Percentiles rank a stretch among this genome's conserved stretches.
phyloP scores from a whole-genome alignment of 37 sponge, comb jelly and placozoan genomes.

The Aphrocallistes beatrix region DNA sequence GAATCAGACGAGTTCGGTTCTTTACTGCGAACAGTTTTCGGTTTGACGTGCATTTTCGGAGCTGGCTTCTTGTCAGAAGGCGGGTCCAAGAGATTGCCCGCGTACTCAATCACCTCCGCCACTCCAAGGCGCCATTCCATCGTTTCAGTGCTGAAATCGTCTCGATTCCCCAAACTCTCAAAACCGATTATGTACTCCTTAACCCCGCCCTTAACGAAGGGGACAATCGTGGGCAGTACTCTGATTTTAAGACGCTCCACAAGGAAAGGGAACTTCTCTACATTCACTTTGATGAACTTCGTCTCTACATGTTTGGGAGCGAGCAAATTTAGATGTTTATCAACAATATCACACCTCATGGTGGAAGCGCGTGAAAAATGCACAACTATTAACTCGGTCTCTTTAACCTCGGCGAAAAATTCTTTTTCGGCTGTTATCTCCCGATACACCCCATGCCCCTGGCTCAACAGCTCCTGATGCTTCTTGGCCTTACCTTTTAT shows the following conservation, averaged over 20 bases:
- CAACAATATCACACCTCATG: slow-evolving; percentile 90
- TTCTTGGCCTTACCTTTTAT: slow-evolving; percentile 72
- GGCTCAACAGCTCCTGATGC: slow-evolving; percentile 55
- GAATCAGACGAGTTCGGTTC: slow-evolving; percentile 5
- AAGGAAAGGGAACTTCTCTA: slow-evolving; percentile 84
- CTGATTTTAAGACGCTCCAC: slow-evolving; percentile 68
- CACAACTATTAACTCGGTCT: slow-evolving; percentile 73
- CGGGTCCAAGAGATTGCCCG: slow-evolving; percentile 72
- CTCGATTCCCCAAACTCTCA: slow-evolving; percentile 84
- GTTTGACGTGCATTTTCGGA: not conserved
- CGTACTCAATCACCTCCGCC: slow-evolving; percentile 63
- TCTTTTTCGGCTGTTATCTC: slow-evolving; percentile 84
- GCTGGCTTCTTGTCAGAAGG: slow-evolving; percentile 25
- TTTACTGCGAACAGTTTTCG: not conserved
- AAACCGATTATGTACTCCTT: slow-evolving; percentile 86
- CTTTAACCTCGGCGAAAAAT: slow-evolving; percentile 86
- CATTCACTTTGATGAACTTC: slow-evolving; percentile 76
- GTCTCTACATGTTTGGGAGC: slow-evolving; percentile 90
- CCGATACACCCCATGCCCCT: slow-evolving; percentile 81
- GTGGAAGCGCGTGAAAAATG: slow-evolving; percentile 81
- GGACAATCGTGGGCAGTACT: slow-evolving; percentile 80
- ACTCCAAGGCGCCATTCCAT: slow-evolving; percentile 90
- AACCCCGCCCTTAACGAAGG: slow-evolving; percentile 52
- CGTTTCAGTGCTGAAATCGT: slow-evolving; percentile 92
- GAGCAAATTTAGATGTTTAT: slow-evolving; percentile 75